Evolutionary conservation across 2,113 vertebrate species (phyloP).

Genomic region (Choloepus hoffmanni): DNA sequence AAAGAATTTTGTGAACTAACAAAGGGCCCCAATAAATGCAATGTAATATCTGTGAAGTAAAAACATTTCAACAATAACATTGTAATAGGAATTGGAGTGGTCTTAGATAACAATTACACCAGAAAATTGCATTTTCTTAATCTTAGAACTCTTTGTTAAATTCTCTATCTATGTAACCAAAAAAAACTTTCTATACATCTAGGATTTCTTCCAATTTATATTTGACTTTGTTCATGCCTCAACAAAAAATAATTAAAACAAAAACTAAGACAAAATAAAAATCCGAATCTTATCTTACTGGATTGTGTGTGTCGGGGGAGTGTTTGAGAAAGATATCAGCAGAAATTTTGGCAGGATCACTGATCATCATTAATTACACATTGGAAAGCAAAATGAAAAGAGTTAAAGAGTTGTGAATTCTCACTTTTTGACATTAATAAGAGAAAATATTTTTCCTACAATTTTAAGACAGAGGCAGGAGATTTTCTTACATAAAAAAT

Average conservation of each 20-base stretch:
- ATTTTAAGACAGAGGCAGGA: constrained; percentile 73
- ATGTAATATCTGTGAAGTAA: constrained; percentile 51
- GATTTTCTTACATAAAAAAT: constrained; percentile 57
- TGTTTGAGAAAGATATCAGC: constrained; percentile 19
- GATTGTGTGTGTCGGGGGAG: constrained; percentile 25
- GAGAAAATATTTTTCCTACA: constrained; percentile 60
- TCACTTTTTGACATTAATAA: constrained; percentile 57
- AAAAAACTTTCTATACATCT: constrained; percentile 27
- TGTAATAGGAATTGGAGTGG: constrained; percentile 54
- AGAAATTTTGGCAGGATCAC: constrained; percentile 35
- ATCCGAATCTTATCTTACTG: not conserved
- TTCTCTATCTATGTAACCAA: constrained; percentile 7
- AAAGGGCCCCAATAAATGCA: constrained; percentile 40
- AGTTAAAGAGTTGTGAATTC: constrained; percentile 53
- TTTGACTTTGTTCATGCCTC: constrained; percentile 25
- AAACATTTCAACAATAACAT: constrained; percentile 45
- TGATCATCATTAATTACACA: constrained; percentile 47
- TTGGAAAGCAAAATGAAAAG: constrained; percentile 27
- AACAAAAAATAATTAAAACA: constrained; percentile 46
- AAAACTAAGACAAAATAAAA: constrained; percentile 59
- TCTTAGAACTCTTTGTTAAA: constrained; percentile 20
- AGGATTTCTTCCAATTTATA: constrained; percentile 53
- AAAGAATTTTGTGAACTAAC: constrained; percentile 46
- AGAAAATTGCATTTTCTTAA: constrained; percentile 60
- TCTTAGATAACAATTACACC: constrained; percentile 58